A percentile compares a stretch with the other conserved stretches of the same genome.
These are phyloP conservation scores for Montipora sp. DNA, from an alignment of 64 coral and sea anemone genomes.

Conservation along the genomic window DNA sequence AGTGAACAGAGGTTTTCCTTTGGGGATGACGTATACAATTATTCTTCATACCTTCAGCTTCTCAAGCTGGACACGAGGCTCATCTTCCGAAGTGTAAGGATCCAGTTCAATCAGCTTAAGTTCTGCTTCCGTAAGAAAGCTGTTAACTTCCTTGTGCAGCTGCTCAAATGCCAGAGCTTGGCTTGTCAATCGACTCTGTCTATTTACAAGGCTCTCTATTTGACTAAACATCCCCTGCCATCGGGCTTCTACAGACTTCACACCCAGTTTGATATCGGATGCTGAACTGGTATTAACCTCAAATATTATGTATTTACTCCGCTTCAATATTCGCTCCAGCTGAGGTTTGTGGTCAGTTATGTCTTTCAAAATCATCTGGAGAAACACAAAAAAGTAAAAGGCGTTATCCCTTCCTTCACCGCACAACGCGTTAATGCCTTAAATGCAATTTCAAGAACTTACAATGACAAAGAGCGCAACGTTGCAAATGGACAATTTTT, in stretches of 20 bases:
- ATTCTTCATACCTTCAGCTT: constrained; percentile 74
- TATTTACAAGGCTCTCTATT: constrained; percentile 61
- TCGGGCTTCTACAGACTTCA: constrained; percentile 64
- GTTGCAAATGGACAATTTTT: too few species aligned
- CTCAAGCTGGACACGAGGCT: constrained; percentile 67
- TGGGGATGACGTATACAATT: not conserved
- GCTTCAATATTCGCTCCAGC: constrained; percentile 81
- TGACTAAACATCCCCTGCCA: constrained; percentile 57
- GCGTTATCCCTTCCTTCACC: not conserved
- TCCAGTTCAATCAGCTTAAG: constrained; percentile 80
- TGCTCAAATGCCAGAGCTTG: constrained; percentile 62
- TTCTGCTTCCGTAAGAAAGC: constrained; percentile 58
- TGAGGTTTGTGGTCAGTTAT: constrained; percentile 65
- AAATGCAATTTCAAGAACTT: too few species aligned
- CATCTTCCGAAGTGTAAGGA: constrained; percentile 81
- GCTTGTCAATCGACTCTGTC: constrained; percentile 62
- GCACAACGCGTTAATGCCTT: too few species aligned
- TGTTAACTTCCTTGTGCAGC: constrained; percentile 7
- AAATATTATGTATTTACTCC: constrained; percentile 76
- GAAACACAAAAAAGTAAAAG: not conserved
- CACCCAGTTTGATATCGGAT: constrained; percentile 63
- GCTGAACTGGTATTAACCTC: constrained; percentile 58
- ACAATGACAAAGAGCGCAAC: too few species aligned
- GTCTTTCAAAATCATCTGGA: constrained; percentile 80
- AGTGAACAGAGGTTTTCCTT: too few species aligned